Evolutionary conservation across 92 coral and sea anemone species (phyloP).

Genomic region (Epizoanthus stellaris): DNA sequence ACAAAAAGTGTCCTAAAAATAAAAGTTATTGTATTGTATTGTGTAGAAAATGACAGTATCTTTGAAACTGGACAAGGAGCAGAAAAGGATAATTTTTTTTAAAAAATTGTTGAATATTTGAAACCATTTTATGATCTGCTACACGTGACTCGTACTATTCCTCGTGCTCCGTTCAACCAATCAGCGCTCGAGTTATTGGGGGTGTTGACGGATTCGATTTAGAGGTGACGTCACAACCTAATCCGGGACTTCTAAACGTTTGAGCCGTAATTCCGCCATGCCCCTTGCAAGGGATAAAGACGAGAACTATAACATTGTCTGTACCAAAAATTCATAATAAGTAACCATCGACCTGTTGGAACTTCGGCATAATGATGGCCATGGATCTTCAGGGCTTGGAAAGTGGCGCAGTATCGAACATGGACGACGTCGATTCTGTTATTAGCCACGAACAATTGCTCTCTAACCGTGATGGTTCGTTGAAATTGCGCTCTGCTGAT

Average conservation of each 20-base stretch:
- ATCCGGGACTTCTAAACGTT: constrained; percentile 59
- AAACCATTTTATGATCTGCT: background rate
- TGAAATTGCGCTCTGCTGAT: constrained; percentile 18
- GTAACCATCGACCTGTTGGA: background rate
- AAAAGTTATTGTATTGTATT: too few species aligned
- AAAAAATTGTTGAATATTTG: background rate
- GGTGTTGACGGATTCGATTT: constrained; percentile 42
- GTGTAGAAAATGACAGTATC: too few species aligned
- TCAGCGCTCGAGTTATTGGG: background rate
- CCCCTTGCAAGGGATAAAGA: constrained; percentile 50
- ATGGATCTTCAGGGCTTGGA: constrained; percentile 37
- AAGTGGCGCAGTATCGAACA: constrained; percentile 9
- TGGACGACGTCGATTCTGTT: constrained; percentile 31
- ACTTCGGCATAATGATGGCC: constrained; percentile 28
- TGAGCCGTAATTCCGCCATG: constrained; percentile 62
- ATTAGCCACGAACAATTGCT: constrained; percentile 82
- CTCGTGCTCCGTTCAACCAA: background rate
- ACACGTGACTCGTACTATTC: constrained; percentile 23
- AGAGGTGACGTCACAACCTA: constrained; percentile 59
- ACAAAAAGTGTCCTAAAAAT: too few species aligned
- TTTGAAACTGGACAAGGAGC: too few species aligned
- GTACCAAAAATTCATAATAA: constrained; percentile 26
- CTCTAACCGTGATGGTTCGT: constrained; percentile 86
- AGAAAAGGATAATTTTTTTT: too few species aligned
- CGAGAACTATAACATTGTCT: constrained; percentile 9